Conservation (phyloP, 1,140 invertebrate genomes). For the Cydia fagiglandana region DNA sequence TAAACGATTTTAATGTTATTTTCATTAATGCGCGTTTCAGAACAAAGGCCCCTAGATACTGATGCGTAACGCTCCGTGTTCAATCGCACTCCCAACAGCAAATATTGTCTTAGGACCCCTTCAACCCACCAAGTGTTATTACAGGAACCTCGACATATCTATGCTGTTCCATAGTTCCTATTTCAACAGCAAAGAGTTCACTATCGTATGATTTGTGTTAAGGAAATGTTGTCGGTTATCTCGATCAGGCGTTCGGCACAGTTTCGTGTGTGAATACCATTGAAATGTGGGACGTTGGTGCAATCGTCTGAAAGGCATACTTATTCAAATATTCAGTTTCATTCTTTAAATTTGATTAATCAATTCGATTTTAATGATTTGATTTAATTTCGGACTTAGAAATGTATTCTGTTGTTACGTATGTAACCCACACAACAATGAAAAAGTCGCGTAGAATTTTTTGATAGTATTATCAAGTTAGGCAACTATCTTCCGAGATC, state of each 20-base stretch:
- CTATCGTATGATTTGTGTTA: neutral
- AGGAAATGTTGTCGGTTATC: neutral
- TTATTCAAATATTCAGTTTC: neutral
- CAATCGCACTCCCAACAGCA: neutral
- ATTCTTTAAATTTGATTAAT: neutral
- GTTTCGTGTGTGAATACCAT: neutral
- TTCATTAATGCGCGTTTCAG: neutral
- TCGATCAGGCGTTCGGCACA: neutral
- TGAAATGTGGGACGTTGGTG: neutral
- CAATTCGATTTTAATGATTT: too few relatives aligned
- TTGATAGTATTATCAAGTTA: too few relatives aligned
- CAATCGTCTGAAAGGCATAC: neutral
- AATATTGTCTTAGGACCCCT: constrained; percentile 27
- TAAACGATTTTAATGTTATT: neutral
- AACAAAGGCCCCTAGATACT: neutral
- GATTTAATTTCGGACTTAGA: neutral
- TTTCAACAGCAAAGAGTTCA: neutral
- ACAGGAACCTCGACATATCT: neutral
- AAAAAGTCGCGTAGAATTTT: too few relatives aligned
- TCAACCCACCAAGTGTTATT: constrained; percentile 3
- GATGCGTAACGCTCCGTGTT: neutral
- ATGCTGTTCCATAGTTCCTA: neutral
- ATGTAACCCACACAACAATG: too few relatives aligned
- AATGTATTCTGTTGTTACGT: too few relatives aligned
- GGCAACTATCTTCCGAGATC: too few relatives aligned